A percentile compares a stretch with the other conserved stretches of the same genome.
These are phyloP conservation scores for Apocheima hispidaria DNA, from an alignment of 2,888 invertebrate species.

Conservation along the genomic window DNA sequence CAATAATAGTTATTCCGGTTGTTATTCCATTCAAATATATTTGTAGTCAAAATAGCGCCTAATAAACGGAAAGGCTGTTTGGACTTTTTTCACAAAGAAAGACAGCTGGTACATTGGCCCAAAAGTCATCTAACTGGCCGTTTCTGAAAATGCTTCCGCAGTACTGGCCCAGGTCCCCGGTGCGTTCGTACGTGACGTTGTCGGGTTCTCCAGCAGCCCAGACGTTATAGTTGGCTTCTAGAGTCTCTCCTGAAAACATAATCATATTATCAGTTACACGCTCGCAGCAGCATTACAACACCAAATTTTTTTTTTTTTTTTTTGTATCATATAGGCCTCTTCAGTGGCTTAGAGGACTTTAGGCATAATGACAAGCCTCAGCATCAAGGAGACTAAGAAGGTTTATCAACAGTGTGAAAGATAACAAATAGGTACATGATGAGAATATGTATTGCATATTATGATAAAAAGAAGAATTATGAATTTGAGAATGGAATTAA, in stretches of 20 bases:
- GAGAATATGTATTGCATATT: too few relatives aligned
- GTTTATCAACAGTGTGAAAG: too few relatives aligned
- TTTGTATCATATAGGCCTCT: neutral
- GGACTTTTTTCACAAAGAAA: slow-evolving; percentile 18
- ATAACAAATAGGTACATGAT: too few relatives aligned
- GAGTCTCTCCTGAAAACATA: slow-evolving; percentile 10
- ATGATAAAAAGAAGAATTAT: too few relatives aligned
- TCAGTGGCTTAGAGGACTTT: neutral
- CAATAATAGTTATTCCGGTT: neutral
- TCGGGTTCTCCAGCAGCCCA: slow-evolving; percentile 7
- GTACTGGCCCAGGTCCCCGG: slow-evolving; percentile 40
- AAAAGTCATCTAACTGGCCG: slow-evolving; percentile 50
- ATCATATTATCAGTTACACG: neutral
- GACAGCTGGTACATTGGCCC: slow-evolving; percentile 40
- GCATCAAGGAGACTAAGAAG: too few relatives aligned
- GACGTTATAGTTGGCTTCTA: slow-evolving; percentile 17
- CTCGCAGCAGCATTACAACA: neutral
- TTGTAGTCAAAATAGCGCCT: neutral
- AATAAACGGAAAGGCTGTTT: neutral
- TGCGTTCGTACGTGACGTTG: slow-evolving; percentile 30
- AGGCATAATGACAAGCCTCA: neutral
- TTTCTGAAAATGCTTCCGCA: slow-evolving; percentile 52
- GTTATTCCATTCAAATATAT: neutral
- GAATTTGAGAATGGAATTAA: too few relatives aligned
- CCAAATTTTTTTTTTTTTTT: neutral